A percentile compares a stretch with the other conserved stretches of the same genome.
Conservation (phyloP, 30 jellyfish, hydroid and myxozoan genomes). For the Nemopilema nomurai region DNA sequence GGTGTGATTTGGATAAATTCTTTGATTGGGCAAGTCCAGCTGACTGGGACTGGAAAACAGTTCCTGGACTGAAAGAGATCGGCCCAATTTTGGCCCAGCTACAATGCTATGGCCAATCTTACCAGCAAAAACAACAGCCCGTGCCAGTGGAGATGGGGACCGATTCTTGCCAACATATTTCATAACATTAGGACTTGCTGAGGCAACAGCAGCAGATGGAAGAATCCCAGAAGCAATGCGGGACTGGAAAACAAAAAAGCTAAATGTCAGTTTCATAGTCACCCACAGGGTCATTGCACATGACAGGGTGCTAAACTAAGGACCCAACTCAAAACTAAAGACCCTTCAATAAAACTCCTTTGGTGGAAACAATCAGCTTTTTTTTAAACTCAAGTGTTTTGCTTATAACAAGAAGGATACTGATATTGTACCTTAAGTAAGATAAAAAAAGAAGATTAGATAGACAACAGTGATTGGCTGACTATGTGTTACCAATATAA, state of each 20-base stretch:
- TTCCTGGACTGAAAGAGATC: slow-evolving; percentile 62
- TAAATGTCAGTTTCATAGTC: background rate
- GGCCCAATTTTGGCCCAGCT: slow-evolving; percentile 46
- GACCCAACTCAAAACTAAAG: too few relatives aligned
- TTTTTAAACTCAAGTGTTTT: too few relatives aligned
- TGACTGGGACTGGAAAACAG: background rate
- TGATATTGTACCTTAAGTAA: too few relatives aligned
- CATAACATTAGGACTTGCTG: slow-evolving; percentile 76
- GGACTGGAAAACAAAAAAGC: slow-evolving; percentile 28
- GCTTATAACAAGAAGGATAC: too few relatives aligned
- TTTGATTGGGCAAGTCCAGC: slow-evolving; percentile 18
- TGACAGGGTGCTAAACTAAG: too few relatives aligned
- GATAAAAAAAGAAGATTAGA: too few relatives aligned
- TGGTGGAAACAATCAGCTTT: too few relatives aligned
- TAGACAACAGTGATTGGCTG: too few relatives aligned
- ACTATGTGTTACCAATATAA: too few relatives aligned
- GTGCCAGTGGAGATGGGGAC: slow-evolving; percentile 88
- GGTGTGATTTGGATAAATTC: slow-evolving; percentile 40
- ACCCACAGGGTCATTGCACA: too few relatives aligned
- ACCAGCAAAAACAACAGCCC: slow-evolving; percentile 60
- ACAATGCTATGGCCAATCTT: slow-evolving; percentile 72
- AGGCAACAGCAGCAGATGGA: slow-evolving; percentile 81
- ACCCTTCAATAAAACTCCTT: too few relatives aligned
- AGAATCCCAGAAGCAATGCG: slow-evolving; percentile 72
- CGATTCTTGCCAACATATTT: slow-evolving; percentile 48